Base-by-base conservation (phyloP, 2,888 invertebrate genomes). In the Pseudolycoriella hygida region DNA sequence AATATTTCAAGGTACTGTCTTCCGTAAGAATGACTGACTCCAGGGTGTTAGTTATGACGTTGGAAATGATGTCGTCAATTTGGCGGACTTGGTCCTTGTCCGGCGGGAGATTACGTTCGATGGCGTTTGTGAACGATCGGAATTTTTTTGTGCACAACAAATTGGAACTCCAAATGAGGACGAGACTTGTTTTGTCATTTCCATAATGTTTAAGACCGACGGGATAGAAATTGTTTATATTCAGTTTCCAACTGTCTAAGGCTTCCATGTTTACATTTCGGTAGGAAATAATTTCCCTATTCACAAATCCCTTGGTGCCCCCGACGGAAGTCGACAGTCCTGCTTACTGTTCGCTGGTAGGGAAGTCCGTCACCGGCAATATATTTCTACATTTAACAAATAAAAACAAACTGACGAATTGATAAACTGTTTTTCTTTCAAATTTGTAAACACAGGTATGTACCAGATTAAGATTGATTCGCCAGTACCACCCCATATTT, bases 141-240 rank as follows among this genome's bases (percentile, higher is more conserved):
- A 44, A 44, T 39, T 38, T 44, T 3, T 25, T 25, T 12, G 44
- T 44, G 5, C 20, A 37, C 25, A 44, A n/a, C 3, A 25, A 17
- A 17, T 38, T 20, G 3, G 38, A 18, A 12, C 19, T n/a, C 20
- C 37, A 39, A 4, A 20, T 30, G 4, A 20, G 15, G 14, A 44
- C 44, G 10, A 25, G 11, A 17, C 2, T 12, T 20, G 34, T 43
- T 2, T 30, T 17, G 8, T 39, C 17, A 12, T 11, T 12, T 2
- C 25, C 37, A 12, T 37, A 37, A 37, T 39, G 38, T n/a, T 15
- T 6, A 1, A 44, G 11, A 39, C 39, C 44, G n/a, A 44, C 15
- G 3, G 44, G 44, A 44, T 44, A 44, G 14, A 44, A 44, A 20
- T 25, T 17, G 10, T 44, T 30, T 18, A 17, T 10, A 14, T 20